Evolutionary conservation across 2,888 invertebrate genomes (phyloP).

Genomic region (Polydrusus cervinus): DNA sequence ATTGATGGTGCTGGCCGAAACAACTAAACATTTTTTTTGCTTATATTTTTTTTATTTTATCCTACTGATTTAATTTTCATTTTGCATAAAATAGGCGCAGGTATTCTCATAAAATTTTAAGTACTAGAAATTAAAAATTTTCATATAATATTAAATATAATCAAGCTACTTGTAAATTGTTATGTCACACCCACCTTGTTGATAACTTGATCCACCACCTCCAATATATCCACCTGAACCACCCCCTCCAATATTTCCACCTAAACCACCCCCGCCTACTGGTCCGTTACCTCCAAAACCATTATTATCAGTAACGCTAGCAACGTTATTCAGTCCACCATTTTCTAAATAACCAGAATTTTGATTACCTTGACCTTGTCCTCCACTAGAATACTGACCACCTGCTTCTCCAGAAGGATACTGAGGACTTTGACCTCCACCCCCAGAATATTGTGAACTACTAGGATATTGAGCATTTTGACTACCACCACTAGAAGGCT

Average conservation of each 20-base stretch:
- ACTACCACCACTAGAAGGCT: background rate
- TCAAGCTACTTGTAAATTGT: background rate
- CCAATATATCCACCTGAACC: background rate
- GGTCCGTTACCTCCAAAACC: background rate
- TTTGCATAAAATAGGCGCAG: no score
- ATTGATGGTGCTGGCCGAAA: no score
- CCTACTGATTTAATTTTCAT: no score
- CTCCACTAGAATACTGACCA: no score
- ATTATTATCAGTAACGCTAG: background rate
- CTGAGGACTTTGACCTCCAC: background rate
- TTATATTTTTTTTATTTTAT: no score
- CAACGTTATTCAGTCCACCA: constrained; percentile 14
- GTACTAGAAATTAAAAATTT: no score
- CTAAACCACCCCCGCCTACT: background rate
- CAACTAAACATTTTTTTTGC: no score
- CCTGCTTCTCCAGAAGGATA: background rate
- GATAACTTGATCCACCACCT: constrained; percentile 10
- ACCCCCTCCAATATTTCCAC: background rate
- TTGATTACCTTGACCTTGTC: background rate
- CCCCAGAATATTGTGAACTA: background rate
- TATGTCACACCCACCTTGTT: constrained; percentile 2
- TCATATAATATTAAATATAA: no score
- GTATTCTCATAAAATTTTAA: no score
- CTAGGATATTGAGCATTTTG: no score
- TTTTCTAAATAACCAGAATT: background rate